phyloP scores from a whole-genome alignment of 2,113 vertebrate genomes.

The Aegotheles bennettii region DNA sequence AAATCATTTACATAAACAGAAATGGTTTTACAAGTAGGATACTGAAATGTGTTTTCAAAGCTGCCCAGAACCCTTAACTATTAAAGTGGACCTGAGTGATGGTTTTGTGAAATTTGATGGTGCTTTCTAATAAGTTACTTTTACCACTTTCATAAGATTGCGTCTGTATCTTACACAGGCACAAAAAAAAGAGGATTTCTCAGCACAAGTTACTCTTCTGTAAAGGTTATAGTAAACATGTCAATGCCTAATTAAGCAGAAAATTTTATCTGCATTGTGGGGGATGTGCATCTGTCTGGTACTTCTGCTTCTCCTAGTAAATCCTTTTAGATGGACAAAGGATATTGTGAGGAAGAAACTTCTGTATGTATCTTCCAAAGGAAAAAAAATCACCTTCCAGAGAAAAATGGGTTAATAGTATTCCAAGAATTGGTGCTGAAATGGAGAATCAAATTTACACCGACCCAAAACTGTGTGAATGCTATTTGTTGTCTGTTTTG shows the following conservation, averaged over 20 bases:
- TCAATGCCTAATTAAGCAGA: constrained; percentile 78
- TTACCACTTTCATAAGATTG: neutral
- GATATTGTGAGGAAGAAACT: neutral
- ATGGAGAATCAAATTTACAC: neutral
- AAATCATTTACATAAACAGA: constrained; percentile 59
- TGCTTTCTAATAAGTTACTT: constrained; percentile 13
- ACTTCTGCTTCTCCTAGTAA: constrained; percentile 55
- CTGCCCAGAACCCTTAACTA: constrained; percentile 13
- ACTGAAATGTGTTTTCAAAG: constrained; percentile 41
- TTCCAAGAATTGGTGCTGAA: neutral
- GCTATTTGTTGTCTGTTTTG: neutral
- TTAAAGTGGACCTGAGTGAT: constrained; percentile 33
- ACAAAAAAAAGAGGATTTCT: constrained; percentile 54
- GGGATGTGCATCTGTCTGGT: constrained; percentile 61
- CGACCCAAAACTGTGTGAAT: neutral
- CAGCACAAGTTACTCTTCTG: constrained; percentile 67
- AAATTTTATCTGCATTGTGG: constrained; percentile 71
- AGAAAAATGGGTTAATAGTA: neutral
- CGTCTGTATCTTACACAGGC: neutral
- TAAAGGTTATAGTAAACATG: constrained; percentile 78
- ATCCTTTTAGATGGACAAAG: constrained; percentile 64
- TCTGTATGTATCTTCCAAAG: neutral
- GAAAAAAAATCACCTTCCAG: neutral
- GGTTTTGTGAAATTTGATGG: constrained; percentile 24
- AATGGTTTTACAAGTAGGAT: constrained; percentile 30